These are phyloP conservation scores for Darevskia nairensis DNA, from an alignment of 2,797 vertebrate genomes.

Conservation along the genomic window DNA sequence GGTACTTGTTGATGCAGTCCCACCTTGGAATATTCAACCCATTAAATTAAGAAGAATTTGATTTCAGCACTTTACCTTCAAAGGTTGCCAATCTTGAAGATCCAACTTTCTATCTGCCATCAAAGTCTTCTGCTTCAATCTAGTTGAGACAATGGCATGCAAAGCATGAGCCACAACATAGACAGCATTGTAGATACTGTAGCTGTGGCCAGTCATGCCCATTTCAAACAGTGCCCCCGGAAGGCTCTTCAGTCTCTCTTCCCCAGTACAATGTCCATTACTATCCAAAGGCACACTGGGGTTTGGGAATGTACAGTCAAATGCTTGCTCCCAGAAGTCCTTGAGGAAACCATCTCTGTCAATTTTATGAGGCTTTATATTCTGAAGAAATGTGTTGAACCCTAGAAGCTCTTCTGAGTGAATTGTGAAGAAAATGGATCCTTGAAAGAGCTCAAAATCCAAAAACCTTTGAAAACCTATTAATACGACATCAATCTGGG, in stretches of 20 bases:
- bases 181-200: conserved; percentile 15
- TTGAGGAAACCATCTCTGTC: background rate
- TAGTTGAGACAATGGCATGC: background rate
- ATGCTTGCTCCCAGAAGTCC: conserved; percentile 5
- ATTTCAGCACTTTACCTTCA: background rate
- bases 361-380: background rate
- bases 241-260: background rate
- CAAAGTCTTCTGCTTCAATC: no score
- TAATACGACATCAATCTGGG: background rate
- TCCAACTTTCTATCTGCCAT: background rate
- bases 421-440: background rate
- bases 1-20: no score
- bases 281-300: background rate
- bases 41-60: no score
- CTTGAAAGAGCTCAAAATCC: background rate
- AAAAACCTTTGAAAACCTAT: background rate
- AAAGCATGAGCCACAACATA: background rate
- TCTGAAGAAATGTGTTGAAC: background rate
- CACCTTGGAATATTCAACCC: no score
- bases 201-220: background rate
- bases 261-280: background rate
- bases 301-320: background rate
- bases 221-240: background rate
- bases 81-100: background rate
- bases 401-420: background rate